Evolutionary conservation across 2,888 invertebrate genomes (phyloP).

Genomic region (Psylliodes chrysocephalus): DNA sequence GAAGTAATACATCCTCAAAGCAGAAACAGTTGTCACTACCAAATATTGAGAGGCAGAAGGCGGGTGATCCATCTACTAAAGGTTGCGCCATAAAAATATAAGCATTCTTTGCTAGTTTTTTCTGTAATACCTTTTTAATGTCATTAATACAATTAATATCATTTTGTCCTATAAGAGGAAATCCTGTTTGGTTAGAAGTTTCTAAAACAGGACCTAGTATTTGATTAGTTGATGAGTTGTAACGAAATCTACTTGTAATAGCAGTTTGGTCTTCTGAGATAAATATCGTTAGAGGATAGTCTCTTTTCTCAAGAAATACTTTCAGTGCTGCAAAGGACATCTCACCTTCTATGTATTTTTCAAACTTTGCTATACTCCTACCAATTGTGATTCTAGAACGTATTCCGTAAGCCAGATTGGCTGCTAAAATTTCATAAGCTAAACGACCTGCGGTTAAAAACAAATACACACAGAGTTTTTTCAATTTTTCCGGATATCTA

Average conservation of each 20-base stretch:
- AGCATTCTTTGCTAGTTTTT: conserved; percentile 22
- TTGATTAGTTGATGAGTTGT: conserved; percentile 30
- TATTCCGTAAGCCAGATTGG: neutral
- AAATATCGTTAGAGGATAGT: conserved; percentile 5
- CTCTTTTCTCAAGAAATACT: conserved; percentile 5
- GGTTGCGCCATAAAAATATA: conserved; percentile 41
- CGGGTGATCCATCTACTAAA: conserved; percentile 25
- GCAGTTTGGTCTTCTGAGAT: conserved; percentile 33
- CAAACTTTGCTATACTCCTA: neutral
- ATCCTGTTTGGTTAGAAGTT: conserved; percentile 19
- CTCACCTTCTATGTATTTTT: neutral
- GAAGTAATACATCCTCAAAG: conserved; percentile 16
- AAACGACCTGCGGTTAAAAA: neutral
- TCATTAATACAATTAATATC: conserved; percentile 23
- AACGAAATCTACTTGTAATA: conserved; percentile 20
- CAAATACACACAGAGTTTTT: neutral
- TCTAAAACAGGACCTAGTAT: conserved; percentile 27
- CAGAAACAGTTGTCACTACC: conserved; percentile 37
- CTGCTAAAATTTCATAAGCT: neutral
- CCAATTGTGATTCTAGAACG: neutral
- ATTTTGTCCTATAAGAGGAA: conserved; percentile 21
- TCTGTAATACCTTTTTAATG: conserved; percentile 28
- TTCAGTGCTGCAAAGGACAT: neutral
- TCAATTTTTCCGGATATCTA: neutral
- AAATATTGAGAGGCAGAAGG: conserved; percentile 38